These are phyloP conservation scores for Trichonephila clavipes DNA, from an alignment of 1,140 invertebrate genomes.

Conservation along the genomic window DNA sequence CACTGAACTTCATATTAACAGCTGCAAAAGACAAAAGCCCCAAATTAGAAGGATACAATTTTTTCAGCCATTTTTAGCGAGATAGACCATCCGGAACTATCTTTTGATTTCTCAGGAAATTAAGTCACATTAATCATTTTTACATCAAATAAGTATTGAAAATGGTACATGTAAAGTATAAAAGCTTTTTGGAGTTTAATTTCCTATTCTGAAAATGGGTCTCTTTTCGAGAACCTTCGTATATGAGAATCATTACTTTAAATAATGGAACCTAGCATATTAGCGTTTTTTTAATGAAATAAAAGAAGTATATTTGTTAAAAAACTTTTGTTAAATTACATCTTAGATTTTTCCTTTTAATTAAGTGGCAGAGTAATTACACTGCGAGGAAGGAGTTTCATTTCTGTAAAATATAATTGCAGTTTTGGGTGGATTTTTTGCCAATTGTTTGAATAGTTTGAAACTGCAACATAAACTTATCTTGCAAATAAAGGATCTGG, in stretches of 20 bases:
- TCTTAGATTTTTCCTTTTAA: not conserved
- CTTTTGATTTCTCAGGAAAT: constrained; percentile 52
- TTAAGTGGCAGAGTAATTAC: not conserved
- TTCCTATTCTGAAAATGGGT: constrained; percentile 41
- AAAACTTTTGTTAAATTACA: not conserved
- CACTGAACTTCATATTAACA: not conserved
- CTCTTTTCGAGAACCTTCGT: not conserved
- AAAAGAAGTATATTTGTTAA: not conserved
- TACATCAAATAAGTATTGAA: constrained; percentile 5
- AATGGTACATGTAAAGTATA: not conserved
- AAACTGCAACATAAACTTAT: no score
- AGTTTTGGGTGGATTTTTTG: no score
- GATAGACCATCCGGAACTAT: not conserved
- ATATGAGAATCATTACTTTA: constrained; percentile 14
- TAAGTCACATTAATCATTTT: constrained; percentile 59
- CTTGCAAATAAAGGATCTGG: no score
- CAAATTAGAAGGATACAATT: constrained; percentile 46
- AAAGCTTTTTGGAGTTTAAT: constrained; percentile 58
- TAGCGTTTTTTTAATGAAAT: not conserved
- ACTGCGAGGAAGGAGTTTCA: not conserved
- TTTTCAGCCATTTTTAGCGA: constrained; percentile 34
- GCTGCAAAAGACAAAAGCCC: constrained; percentile 17
- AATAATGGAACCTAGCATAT: constrained; percentile 32
- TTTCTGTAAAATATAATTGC: no score
- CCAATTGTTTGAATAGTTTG: no score